These are phyloP conservation scores for Chaetops frenatus DNA, from an alignment of 2,113 vertebrate species.

Conservation along the genomic window DNA sequence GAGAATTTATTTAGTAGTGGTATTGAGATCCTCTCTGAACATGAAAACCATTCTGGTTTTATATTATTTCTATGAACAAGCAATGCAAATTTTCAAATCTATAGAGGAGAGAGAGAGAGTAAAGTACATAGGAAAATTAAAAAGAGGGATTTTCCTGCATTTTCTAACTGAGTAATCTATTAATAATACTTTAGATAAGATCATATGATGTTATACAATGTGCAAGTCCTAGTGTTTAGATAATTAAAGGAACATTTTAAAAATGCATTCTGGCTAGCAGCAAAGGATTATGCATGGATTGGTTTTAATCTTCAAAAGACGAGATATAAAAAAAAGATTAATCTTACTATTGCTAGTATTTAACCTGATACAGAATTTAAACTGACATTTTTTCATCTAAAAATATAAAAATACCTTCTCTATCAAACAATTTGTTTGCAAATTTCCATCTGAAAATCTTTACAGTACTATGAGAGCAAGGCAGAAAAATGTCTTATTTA, in stretches of 20 bases:
- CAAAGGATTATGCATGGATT: conserved; percentile 47
- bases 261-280: conserved; percentile 25
- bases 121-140: neutral
- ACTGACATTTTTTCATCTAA: neutral
- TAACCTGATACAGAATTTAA: conserved; percentile 25
- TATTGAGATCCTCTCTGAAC: neutral
- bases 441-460: neutral
- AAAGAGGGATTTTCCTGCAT: neutral
- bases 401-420: neutral
- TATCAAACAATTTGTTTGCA: neutral
- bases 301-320: conserved; percentile 57
- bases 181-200: conserved; percentile 29
- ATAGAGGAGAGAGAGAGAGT: neutral
- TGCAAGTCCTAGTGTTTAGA: conserved; percentile 1
- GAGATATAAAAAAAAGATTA: conserved; percentile 26
- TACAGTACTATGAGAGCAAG: neutral
- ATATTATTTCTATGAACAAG: neutral
- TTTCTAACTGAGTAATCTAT: conserved; percentile 1
- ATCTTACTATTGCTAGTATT: conserved; percentile 37
- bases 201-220: conserved; percentile 14
- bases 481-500: neutral
- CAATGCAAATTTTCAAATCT: neutral
- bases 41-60: neutral
- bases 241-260: conserved; percentile 50
- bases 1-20: neutral